Conservation (phyloP, 2,888 invertebrate species). For the Panopea generosa region DNA sequence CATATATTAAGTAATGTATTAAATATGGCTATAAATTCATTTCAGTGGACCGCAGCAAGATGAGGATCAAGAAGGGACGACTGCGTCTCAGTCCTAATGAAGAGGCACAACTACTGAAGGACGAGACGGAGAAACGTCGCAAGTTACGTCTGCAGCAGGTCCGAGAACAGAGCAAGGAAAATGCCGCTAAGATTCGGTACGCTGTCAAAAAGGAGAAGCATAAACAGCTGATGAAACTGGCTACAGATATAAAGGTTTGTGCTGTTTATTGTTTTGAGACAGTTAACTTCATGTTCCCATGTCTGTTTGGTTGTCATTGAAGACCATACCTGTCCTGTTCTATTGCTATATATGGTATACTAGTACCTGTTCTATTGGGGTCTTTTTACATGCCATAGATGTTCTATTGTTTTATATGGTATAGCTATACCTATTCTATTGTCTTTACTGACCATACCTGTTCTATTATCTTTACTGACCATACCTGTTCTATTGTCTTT, state of each 20-base stretch:
- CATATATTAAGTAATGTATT: too few species aligned
- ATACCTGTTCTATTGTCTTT: too few species aligned
- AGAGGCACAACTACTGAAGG: conserved; percentile 79
- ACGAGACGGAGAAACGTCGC: conserved; percentile 80
- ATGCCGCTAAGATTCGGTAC: conserved; percentile 80
- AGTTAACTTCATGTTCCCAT: too few species aligned
- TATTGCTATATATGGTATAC: background rate
- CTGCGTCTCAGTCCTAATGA: conserved; percentile 82
- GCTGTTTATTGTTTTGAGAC: too few species aligned
- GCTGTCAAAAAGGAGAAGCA: conserved; percentile 81
- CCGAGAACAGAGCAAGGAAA: conserved; percentile 81
- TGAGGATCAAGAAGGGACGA: conserved; percentile 65
- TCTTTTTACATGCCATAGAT: too few species aligned
- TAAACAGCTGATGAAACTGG: conserved; percentile 77
- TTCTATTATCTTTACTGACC: too few species aligned
- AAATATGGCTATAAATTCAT: too few species aligned
- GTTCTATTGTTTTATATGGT: too few species aligned
- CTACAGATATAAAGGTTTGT: conserved; percentile 80
- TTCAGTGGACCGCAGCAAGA: conserved; percentile 63
- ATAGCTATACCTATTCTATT: too few species aligned
- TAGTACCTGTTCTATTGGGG: too few species aligned
- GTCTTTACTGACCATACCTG: too few species aligned
- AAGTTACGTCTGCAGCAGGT: conserved; percentile 82
- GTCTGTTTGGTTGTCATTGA: too few species aligned
- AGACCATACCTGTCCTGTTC: background rate